These are phyloP conservation scores for Pseudomugil gertrudae DNA, from an alignment of 2,797 vertebrate species.

Conservation along the genomic window DNA sequence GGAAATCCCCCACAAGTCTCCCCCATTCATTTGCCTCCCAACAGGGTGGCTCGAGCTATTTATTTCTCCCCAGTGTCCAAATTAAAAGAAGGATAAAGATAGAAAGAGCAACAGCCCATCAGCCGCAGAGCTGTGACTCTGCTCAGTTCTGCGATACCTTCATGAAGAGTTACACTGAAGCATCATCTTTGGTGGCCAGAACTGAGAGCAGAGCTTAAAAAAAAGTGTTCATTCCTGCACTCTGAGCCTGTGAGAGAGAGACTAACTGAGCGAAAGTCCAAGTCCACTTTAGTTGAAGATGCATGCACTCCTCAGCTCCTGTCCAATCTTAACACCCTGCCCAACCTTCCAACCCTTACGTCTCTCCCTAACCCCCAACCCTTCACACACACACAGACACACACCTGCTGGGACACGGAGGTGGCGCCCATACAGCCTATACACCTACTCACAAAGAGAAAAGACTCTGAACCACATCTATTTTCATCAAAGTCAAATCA, in stretches of 20 bases:
- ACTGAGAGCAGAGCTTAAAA: slow-evolving; percentile 60
- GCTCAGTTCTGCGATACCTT: slow-evolving; percentile 53
- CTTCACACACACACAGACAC: slow-evolving; percentile 57
- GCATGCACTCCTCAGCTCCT: slow-evolving; percentile 67
- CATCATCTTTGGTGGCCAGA: slow-evolving; percentile 70
- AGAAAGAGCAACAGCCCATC: slow-evolving; percentile 67
- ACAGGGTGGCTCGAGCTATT: slow-evolving; percentile 70
- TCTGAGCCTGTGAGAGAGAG: slow-evolving; percentile 62
- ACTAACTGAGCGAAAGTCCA: slow-evolving; percentile 65
- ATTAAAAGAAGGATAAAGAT: slow-evolving; percentile 74
- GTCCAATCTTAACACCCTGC: slow-evolving; percentile 67
- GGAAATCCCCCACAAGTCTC: slow-evolving; percentile 71
- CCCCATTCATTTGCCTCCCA: slow-evolving; percentile 78
- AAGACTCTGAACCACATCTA: not conserved
- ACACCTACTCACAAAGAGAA: slow-evolving; percentile 23
- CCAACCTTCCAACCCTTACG: slow-evolving; percentile 54
- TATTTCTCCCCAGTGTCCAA: slow-evolving; percentile 73
- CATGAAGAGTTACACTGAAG: slow-evolving; percentile 53
- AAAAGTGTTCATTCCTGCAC: slow-evolving; percentile 58
- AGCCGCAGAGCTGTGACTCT: slow-evolving; percentile 56
- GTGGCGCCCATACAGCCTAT: slow-evolving; percentile 55
- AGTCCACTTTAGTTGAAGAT: slow-evolving; percentile 74
- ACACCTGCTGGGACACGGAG: slow-evolving; percentile 79
- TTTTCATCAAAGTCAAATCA: slow-evolving; percentile 12
- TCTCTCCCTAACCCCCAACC: slow-evolving; percentile 35